Conservation (phyloP, 2,797 vertebrate genomes). For the Uromys caudimaculatus region DNA sequence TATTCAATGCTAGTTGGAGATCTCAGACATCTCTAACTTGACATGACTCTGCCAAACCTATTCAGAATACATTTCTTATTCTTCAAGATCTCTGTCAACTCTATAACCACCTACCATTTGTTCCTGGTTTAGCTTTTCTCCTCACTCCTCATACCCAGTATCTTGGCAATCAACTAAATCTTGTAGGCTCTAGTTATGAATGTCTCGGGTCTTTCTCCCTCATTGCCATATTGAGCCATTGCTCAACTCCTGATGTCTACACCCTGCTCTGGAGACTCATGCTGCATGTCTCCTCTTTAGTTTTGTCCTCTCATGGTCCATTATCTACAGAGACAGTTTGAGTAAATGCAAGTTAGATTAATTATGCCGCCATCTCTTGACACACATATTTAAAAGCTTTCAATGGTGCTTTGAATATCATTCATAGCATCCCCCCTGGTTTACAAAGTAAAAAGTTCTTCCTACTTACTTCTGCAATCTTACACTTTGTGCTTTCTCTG, state of each 20-base stretch:
- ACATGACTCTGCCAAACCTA: neutral
- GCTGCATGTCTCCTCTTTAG: neutral
- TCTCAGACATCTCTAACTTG: neutral
- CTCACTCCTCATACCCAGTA: neutral
- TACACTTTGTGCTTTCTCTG: neutral
- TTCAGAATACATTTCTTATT: neutral
- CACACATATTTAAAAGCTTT: neutral
- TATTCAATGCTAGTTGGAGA: neutral
- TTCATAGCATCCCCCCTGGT: neutral
- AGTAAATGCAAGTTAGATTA: neutral
- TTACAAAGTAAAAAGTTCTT: neutral
- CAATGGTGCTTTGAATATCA: neutral
- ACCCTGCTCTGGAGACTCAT: neutral
- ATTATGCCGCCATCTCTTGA: no score
- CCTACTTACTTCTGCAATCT: neutral
- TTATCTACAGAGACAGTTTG: neutral
- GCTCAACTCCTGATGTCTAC: neutral
- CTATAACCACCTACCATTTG: neutral
- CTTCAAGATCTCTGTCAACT: neutral
- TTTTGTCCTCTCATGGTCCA: neutral
- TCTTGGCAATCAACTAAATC: neutral
- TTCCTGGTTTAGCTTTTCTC: neutral
- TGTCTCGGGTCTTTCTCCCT: neutral
- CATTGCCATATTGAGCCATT: neutral
- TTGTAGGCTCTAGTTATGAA: neutral